Percentiles rank a stretch among this genome's conserved stretches.
These are phyloP conservation scores for Anoplopoma fimbria DNA, from an alignment of 2,113 vertebrate species.

Conservation along the genomic window DNA sequence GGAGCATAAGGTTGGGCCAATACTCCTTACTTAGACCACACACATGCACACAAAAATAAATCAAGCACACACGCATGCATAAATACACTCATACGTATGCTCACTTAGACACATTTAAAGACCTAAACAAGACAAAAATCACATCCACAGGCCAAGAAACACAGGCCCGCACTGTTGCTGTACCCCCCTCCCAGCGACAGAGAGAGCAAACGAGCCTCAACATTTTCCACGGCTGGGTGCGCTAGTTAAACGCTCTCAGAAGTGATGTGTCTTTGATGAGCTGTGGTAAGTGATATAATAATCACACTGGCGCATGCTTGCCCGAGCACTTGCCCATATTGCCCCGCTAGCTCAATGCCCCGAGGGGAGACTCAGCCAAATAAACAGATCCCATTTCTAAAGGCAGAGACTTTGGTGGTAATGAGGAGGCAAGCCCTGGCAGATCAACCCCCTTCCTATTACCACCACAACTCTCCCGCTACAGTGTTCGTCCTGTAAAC, in stretches of 20 bases:
- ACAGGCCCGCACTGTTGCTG: constrained; percentile 54
- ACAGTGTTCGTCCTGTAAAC: constrained; percentile 74
- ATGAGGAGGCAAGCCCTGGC: constrained; percentile 60
- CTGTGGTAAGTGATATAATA: constrained; percentile 77
- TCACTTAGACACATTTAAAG: constrained; percentile 33
- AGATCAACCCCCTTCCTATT: constrained; percentile 36
- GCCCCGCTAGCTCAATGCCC: constrained; percentile 53
- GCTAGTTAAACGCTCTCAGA: constrained; percentile 67
- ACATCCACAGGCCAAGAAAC: constrained; percentile 63
- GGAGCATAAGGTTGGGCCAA: constrained; percentile 53
- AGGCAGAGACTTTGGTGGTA: constrained; percentile 64
- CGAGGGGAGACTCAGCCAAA: constrained; percentile 65
- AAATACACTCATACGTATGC: constrained; percentile 17
- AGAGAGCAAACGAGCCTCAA: constrained; percentile 50
- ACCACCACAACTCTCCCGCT: constrained; percentile 37
- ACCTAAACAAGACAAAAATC: constrained; percentile 62
- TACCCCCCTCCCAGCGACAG: constrained; percentile 51
- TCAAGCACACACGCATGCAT: constrained; percentile 31
- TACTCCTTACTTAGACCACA: constrained; percentile 75
- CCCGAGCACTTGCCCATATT: constrained; percentile 58
- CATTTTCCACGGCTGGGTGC: constrained; percentile 67
- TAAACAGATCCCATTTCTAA: constrained; percentile 78
- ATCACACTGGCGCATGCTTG: constrained; percentile 64
- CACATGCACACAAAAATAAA: constrained; percentile 58
- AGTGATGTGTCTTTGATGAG: constrained; percentile 79